These are phyloP conservation scores for Auanema sp. DNA, from an alignment of 2,888 invertebrate genomes.

Conservation along the genomic window DNA sequence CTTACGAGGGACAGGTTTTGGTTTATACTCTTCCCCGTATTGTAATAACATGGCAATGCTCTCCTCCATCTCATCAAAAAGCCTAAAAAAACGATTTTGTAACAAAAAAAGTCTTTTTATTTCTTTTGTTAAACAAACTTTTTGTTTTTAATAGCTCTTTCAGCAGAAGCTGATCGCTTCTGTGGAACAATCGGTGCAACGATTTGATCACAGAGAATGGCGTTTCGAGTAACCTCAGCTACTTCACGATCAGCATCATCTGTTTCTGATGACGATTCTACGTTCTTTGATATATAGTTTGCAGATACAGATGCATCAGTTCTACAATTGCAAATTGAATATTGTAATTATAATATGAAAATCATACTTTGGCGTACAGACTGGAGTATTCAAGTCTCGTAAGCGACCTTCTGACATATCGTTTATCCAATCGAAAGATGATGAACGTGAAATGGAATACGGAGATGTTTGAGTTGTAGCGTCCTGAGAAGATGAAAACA, in stretches of 20 bases:
- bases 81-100: constrained; percentile 13
- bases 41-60: constrained; percentile 19
- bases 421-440: constrained; percentile 48
- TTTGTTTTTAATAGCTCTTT: constrained; percentile 1
- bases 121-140: not conserved
- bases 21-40: constrained; percentile 13
- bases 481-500: constrained; percentile 19
- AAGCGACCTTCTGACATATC: constrained; percentile 23
- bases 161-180: not conserved
- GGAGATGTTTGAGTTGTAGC: constrained; percentile 37
- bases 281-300: not conserved
- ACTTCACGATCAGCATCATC: constrained; percentile 46
- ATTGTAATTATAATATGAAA: constrained; percentile 1
- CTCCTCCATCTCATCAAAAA: constrained; percentile 20
- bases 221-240: constrained; percentile 25
- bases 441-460: constrained; percentile 37
- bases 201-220: not conserved
- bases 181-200: not conserved
- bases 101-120: not conserved
- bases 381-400: constrained; percentile 24
- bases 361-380: constrained; percentile 21
- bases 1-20: constrained; percentile 4
- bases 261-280: constrained; percentile 28
- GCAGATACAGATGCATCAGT: not conserved
- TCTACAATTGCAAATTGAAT: not conserved